Percentiles rank a stretch among this genome's conserved stretches.
Conservation (phyloP, 1,140 invertebrate species). For the Zaprionus vittiger region DNA sequence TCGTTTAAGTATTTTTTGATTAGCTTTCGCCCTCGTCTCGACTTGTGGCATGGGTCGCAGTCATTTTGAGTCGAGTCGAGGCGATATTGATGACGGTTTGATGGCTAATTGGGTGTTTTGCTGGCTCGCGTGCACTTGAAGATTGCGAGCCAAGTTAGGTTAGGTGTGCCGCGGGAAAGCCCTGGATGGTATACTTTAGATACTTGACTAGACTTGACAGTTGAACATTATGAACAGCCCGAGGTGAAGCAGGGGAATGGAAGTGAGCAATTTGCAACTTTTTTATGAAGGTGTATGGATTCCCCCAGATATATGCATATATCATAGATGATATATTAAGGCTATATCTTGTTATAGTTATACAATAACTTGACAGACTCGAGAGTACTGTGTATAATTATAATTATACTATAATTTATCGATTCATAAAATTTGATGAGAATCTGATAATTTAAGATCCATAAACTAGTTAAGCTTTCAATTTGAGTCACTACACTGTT, state of each 20-base stretch:
- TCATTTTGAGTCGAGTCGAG: slow-evolving; percentile 27
- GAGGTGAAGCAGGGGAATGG: too few relatives aligned
- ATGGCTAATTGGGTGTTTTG: slow-evolving; percentile 36
- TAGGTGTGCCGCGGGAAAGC: slow-evolving; percentile 12
- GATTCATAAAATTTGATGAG: background rate
- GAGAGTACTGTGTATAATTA: background rate
- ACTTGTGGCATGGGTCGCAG: slow-evolving; percentile 22
- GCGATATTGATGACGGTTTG: slow-evolving; percentile 29
- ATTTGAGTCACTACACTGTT: background rate
- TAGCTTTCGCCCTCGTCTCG: slow-evolving; percentile 44
- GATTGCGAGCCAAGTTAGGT: slow-evolving; percentile 15
- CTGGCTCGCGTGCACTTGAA: slow-evolving; percentile 16
- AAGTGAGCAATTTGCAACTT: too few relatives aligned
- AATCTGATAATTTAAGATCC: background rate
- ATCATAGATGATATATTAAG: too few relatives aligned
- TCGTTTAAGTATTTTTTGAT: slow-evolving; percentile 74
- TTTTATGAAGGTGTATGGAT: too few relatives aligned
- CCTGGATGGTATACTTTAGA: slow-evolving; percentile 11
- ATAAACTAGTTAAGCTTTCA: background rate
- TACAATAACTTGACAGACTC: background rate
- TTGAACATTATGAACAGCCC: background rate
- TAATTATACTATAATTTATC: background rate
- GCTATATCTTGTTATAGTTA: background rate
- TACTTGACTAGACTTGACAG: slow-evolving; percentile 1
- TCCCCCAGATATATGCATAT: too few relatives aligned